phyloP scores from a whole-genome alignment of 2,888 invertebrate species.

The Argyresthia goedartella region DNA sequence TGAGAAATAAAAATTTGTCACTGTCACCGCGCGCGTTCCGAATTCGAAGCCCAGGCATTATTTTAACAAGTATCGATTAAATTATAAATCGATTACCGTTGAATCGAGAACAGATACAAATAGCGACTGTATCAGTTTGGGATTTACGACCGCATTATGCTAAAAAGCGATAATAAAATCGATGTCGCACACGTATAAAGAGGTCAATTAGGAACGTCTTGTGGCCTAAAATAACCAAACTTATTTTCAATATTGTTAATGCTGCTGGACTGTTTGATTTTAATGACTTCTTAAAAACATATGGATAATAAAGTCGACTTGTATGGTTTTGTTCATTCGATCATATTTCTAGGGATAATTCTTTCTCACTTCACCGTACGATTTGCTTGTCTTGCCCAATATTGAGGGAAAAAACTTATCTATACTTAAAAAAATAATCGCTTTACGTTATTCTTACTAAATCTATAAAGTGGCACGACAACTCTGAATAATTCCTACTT shows the following conservation, averaged over 20 bases:
- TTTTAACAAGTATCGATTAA: conserved; percentile 22
- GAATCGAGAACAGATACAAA: conserved; percentile 29
- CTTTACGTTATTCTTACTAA: no score
- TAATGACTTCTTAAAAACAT: no score
- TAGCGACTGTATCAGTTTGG: conserved; percentile 20
- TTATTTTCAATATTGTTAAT: conserved; percentile 25
- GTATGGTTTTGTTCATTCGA: no score
- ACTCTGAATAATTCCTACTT: no score
- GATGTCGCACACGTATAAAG: conserved; percentile 39
- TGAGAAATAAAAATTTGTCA: conserved; percentile 4
- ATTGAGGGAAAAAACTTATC: no score
- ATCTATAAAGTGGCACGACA: no score
- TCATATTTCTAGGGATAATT: no score
- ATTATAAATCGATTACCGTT: conserved; percentile 33
- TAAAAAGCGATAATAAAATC: conserved; percentile 31
- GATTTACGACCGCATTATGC: conserved; percentile 47
- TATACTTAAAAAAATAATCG: no score
- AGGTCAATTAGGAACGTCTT: conserved; percentile 51
- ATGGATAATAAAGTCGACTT: no score
- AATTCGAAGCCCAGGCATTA: background rate
- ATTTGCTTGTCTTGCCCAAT: no score
- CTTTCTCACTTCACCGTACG: no score
- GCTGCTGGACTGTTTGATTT: no score
- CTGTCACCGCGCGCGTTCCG: background rate
- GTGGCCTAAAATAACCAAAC: conserved; percentile 38